Evolutionary conservation across 2,797 vertebrate genomes (phyloP).

Genomic region (Paramormyrops hopkinsi): DNA sequence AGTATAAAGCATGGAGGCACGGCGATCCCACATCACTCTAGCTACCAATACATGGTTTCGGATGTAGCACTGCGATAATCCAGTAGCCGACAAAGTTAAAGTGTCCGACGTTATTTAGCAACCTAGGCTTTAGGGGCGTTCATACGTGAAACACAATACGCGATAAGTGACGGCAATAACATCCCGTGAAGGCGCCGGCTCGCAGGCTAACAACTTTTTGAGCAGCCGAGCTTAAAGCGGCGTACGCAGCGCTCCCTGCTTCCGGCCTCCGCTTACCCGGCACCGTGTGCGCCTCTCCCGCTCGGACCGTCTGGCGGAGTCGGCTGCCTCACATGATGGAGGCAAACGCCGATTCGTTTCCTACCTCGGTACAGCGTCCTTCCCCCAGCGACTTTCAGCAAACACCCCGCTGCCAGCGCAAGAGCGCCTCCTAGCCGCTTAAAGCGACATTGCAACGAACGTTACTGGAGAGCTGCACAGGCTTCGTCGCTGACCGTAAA

Average conservation of each 20-base stretch:
- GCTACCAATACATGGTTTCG: not conserved
- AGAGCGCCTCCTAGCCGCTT: not conserved
- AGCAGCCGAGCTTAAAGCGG: not conserved
- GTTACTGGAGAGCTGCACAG: not conserved
- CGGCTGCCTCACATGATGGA: not conserved
- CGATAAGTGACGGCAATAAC: not conserved
- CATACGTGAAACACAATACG: not conserved
- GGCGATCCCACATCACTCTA: not conserved
- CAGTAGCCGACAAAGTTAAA: not conserved
- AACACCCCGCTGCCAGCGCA: not conserved
- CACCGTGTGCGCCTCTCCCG: not conserved
- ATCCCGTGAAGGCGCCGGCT: not conserved
- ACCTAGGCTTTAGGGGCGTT: not conserved
- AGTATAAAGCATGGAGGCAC: not conserved
- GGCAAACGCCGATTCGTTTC: not conserved
- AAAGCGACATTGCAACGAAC: not conserved
- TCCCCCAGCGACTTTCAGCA: not conserved
- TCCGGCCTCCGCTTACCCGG: not conserved
- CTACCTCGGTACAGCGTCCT: not conserved
- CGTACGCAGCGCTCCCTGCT: not conserved
- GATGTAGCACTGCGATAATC: not conserved
- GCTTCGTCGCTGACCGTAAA: not conserved
- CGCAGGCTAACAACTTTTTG: not conserved
- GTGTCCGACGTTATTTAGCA: not conserved
- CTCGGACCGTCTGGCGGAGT: not conserved